These are phyloP conservation scores for Antheraea pernyi DNA, from an alignment of 1,140 invertebrate species.

Conservation along the genomic window DNA sequence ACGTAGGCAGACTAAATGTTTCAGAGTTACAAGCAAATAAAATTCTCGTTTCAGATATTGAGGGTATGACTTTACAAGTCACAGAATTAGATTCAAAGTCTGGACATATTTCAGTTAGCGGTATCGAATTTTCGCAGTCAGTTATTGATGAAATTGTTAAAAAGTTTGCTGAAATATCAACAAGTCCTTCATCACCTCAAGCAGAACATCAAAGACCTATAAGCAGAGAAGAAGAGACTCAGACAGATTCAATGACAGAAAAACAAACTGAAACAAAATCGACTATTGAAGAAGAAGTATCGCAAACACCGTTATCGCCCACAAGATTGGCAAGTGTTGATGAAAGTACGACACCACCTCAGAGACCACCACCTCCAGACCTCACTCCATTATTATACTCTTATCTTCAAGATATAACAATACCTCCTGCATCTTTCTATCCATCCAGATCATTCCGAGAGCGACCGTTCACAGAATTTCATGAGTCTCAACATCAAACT, in stretches of 20 bases:
- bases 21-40: slow-evolving; percentile 87
- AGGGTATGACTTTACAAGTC: slow-evolving; percentile 84
- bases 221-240: slow-evolving; percentile 69
- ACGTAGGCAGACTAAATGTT: slow-evolving; percentile 87
- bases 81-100: slow-evolving; percentile 83
- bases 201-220: slow-evolving; percentile 42
- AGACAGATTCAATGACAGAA: slow-evolving; percentile 54
- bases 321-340: slow-evolving; percentile 50
- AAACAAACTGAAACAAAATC: slow-evolving; percentile 21
- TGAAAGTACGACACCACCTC: slow-evolving; percentile 61
- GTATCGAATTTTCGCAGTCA: slow-evolving; percentile 82
- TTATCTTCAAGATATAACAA: slow-evolving; percentile 77
- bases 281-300: slow-evolving; percentile 27
- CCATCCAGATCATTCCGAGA: slow-evolving; percentile 68
- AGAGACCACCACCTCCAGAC: slow-evolving; percentile 80
- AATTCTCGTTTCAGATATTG: slow-evolving; percentile 89
- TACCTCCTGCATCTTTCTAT: slow-evolving; percentile 63
- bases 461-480: slow-evolving; percentile 49
- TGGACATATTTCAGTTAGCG: slow-evolving; percentile 82
- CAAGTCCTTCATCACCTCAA: slow-evolving; percentile 26
- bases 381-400: slow-evolving; percentile 76
- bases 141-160: slow-evolving; percentile 82
- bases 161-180: slow-evolving; percentile 74
- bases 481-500: slow-evolving; percentile 51
- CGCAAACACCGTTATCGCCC: slow-evolving; percentile 31